Conservation (phyloP, 2,113 vertebrate species). For the Oncorhynchus masou region DNA sequence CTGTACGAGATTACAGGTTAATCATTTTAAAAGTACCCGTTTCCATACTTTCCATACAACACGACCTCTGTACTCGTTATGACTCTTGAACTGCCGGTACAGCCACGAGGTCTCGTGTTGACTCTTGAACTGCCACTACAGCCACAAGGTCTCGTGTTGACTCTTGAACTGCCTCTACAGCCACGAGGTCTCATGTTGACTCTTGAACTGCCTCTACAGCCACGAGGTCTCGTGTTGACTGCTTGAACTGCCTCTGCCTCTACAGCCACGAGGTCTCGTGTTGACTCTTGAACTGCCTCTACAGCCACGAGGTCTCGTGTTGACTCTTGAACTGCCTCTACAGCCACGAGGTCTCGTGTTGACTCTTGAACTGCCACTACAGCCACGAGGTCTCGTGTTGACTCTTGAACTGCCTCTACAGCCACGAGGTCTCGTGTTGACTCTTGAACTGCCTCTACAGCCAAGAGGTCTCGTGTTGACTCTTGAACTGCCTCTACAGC, state of each 20-base stretch:
- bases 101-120: constrained; percentile 39
- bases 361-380: constrained; percentile 18
- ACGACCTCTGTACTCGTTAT: constrained; percentile 18
- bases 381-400: constrained; percentile 32
- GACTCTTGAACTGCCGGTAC: constrained; percentile 45
- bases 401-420: constrained; percentile 13
- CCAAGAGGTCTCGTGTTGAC: constrained; percentile 13
- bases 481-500: constrained; percentile 42
- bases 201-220: constrained; percentile 20
- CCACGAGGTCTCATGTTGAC: constrained; percentile 31
- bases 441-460: constrained; percentile 28
- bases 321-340: constrained; percentile 45
- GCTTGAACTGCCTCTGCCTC: constrained; percentile 37
- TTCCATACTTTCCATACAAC: not conserved
- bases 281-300: not conserved
- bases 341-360: constrained; percentile 37
- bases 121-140: constrained; percentile 45
- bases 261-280: constrained; percentile 41
- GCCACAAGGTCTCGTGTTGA: constrained; percentile 31
- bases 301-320: constrained; percentile 42
- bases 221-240: constrained; percentile 42
- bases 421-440: constrained; percentile 42
- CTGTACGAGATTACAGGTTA: not conserved
- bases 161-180: constrained; percentile 17
- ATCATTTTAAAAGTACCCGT: not conserved